These are phyloP conservation scores for Porites evermanni DNA, from an alignment of 92 coral and sea anemone genomes.

Conservation along the genomic window DNA sequence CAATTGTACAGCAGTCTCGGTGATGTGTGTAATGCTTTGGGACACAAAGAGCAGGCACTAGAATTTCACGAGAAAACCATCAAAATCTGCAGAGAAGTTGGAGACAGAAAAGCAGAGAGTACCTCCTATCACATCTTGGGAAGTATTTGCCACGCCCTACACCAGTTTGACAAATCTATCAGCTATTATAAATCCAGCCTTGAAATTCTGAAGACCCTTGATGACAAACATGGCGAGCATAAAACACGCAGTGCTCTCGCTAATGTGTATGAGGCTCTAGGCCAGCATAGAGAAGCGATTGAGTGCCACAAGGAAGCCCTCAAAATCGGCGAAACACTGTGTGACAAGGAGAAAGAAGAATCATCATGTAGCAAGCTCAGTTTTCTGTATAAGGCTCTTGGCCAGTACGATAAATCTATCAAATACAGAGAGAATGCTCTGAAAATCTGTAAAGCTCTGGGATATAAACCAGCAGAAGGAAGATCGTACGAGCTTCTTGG, in stretches of 20 bases:
- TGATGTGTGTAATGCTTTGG: conserved; percentile 1
- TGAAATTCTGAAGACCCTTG: neutral
- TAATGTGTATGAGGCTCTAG: conserved; percentile 9
- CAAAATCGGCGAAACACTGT: conserved; percentile 4
- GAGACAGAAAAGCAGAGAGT: conserved; percentile 41
- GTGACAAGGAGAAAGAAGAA: conserved; percentile 41
- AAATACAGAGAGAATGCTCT: conserved; percentile 29
- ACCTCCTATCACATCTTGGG: conserved; percentile 14
- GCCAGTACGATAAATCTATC: conserved; percentile 25
- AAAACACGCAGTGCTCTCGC: conserved; percentile 6
- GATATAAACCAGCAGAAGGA: conserved; percentile 8
- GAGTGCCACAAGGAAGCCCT: conserved; percentile 21
- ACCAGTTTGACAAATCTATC: conserved; percentile 31
- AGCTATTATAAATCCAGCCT: conserved; percentile 13
- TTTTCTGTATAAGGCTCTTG: conserved; percentile 1
- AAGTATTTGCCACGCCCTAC: conserved; percentile 2
- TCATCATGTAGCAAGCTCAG: conserved; percentile 20
- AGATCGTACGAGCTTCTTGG: conserved; percentile 32
- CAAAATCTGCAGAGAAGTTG: conserved; percentile 29
- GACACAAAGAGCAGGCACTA: conserved; percentile 10
- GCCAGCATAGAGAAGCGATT: conserved; percentile 32
- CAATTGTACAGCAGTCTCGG: conserved; percentile 32
- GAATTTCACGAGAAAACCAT: conserved; percentile 28
- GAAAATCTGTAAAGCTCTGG: conserved; percentile 17
- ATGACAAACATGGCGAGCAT: conserved; percentile 20